Conservation (phyloP, 2,113 vertebrate genomes). For the Trichechus manatus region DNA sequence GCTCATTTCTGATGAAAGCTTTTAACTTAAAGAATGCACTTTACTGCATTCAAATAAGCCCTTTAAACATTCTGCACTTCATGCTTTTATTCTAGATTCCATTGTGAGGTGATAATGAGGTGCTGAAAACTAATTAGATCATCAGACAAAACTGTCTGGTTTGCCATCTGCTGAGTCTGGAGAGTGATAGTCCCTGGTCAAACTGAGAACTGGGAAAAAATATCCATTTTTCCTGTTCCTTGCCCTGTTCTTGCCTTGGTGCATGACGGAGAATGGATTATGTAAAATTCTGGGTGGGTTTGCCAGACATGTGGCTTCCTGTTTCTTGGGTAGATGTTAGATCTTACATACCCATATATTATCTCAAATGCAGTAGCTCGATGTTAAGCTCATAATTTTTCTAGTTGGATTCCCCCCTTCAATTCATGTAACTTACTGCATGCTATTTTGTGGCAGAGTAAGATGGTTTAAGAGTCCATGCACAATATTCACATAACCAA, state of each 20-base stretch:
- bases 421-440: accelerated
- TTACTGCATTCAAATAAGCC: constrained; percentile 60
- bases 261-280: not conserved
- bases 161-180: constrained; percentile 75
- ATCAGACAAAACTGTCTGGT: constrained; percentile 78
- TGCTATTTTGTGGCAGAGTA: not conserved
- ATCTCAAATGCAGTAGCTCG: accelerated
- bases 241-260: not conserved
- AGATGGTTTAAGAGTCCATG: not conserved
- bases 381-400: not conserved
- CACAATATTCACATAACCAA: not conserved
- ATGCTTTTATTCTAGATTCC: constrained; percentile 72
- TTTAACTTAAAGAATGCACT: constrained; percentile 50
- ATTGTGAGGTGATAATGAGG: constrained; percentile 81
- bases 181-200: constrained; percentile 45
- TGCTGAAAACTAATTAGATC: constrained; percentile 80
- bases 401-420: too few relatives aligned
- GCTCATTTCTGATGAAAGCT: constrained; percentile 38
- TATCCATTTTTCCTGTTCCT: not conserved
- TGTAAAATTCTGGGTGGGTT: not conserved
- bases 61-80: constrained; percentile 61
- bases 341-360: accelerated
- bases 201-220: constrained; percentile 55
- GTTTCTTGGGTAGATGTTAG: too few relatives aligned
- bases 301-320: accelerated